These are phyloP conservation scores for Xanthia togata DNA, from an alignment of 2,888 invertebrate species.

Conservation along the genomic window DNA sequence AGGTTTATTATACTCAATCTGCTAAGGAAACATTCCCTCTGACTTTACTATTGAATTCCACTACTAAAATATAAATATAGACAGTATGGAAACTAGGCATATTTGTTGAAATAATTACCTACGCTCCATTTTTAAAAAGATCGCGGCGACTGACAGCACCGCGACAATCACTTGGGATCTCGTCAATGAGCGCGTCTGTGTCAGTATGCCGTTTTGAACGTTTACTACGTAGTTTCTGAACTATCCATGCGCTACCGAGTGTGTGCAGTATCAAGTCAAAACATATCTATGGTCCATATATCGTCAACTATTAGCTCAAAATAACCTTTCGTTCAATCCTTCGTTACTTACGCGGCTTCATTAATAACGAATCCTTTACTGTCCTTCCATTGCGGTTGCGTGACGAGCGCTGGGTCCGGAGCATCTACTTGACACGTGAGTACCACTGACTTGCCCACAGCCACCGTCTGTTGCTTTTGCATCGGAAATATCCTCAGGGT, in stretches of 20 bases:
- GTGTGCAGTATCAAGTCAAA: background rate
- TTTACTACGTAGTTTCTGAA: too few relatives aligned
- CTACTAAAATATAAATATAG: too few relatives aligned
- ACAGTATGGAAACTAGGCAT: too few relatives aligned
- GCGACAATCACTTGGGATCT: too few relatives aligned
- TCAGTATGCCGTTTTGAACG: too few relatives aligned
- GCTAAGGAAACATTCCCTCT: background rate
- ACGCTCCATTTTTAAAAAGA: too few relatives aligned
- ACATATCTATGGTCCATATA: background rate
- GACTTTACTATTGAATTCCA: background rate
- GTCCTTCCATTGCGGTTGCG: slow-evolving; percentile 95
- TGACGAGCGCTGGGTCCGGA: slow-evolving; percentile 92
- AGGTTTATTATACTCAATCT: background rate
- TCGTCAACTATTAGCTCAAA: background rate
- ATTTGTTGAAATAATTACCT: too few relatives aligned
- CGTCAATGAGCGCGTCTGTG: too few relatives aligned
- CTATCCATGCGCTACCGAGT: too few relatives aligned
- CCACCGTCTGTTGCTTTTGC: slow-evolving; percentile 92
- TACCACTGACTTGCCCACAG: slow-evolving; percentile 94
- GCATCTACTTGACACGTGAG: slow-evolving; percentile 94
- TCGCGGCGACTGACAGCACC: too few relatives aligned
- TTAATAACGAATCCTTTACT: slow-evolving; percentile 93
- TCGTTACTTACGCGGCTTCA: slow-evolving; percentile 91
- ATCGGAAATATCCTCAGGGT: slow-evolving; percentile 93
- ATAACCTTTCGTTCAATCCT: background rate